A percentile compares a stretch with the other conserved stretches of the same genome.
Conservation (phyloP, 2,888 invertebrate species). For the Ectemnius continuus region DNA sequence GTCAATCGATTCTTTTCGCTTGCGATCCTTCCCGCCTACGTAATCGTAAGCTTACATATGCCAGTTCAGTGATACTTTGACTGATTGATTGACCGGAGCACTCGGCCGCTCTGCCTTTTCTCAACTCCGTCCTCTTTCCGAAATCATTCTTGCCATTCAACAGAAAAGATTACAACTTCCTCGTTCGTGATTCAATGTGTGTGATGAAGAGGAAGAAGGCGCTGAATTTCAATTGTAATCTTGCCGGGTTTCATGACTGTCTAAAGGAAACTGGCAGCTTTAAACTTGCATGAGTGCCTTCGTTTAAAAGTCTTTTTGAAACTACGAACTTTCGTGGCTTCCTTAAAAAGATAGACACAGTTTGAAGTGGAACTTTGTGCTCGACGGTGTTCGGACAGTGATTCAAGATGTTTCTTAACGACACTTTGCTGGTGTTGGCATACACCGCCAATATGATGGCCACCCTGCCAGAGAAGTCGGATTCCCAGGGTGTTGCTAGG, state of each 20-base stretch:
- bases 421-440: conserved; percentile 68
- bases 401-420: conserved; percentile 69
- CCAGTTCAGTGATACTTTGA: no score
- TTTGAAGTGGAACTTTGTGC: not conserved
- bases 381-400: not conserved
- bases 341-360: not conserved
- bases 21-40: conserved; percentile 25
- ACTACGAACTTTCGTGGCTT: no score
- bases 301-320: no score
- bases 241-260: not conserved
- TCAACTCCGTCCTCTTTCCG: no score
- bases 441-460: conserved; percentile 71
- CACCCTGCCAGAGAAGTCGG: conserved; percentile 60
- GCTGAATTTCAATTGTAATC: conserved; percentile 1
- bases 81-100: no score
- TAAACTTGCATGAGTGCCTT: no score
- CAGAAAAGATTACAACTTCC: no score
- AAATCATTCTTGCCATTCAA: no score
- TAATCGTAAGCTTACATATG: no score
- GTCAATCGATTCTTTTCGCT: conserved; percentile 71
- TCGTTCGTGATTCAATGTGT: not conserved
- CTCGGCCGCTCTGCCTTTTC: no score
- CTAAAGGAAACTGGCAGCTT: no score
- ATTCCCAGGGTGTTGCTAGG: conserved; percentile 22
- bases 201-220: conserved; percentile 25